phyloP scores from a whole-genome alignment of 2,797 vertebrate species.

The Eospalax fontanierii region DNA sequence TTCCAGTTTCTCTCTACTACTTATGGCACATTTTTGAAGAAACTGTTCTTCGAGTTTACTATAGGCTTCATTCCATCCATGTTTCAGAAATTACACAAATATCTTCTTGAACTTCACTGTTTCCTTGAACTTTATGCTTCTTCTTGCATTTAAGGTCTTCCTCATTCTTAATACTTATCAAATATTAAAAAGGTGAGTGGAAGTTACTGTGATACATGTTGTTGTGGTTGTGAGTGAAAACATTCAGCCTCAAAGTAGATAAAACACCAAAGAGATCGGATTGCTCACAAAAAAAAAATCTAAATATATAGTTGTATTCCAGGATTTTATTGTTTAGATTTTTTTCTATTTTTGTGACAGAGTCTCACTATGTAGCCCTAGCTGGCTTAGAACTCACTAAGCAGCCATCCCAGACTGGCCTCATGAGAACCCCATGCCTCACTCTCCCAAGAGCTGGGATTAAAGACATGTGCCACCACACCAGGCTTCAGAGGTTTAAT shows the following conservation, averaged over 20 bases:
- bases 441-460: too few relatives aligned
- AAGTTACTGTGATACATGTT: background rate
- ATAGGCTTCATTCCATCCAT: background rate
- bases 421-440: too few relatives aligned
- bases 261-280: conserved; percentile 40
- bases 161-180: conserved; percentile 8
- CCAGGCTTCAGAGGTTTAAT: conserved; percentile 19
- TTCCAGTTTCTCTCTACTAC: conserved; percentile 38
- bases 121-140: conserved; percentile 11
- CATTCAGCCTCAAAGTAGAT: background rate
- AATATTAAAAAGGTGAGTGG: background rate
- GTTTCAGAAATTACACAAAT: background rate
- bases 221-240: conserved; percentile 27
- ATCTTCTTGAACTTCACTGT: background rate
- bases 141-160: conserved; percentile 42
- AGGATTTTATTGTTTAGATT: too few relatives aligned
- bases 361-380: too few relatives aligned
- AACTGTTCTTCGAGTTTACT: background rate
- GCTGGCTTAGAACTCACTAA: too few relatives aligned
- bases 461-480: too few relatives aligned
- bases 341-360: too few relatives aligned
- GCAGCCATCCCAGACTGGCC: too few relatives aligned
- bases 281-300: conserved; percentile 41
- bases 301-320: background rate
- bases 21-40: background rate